A percentile compares a stretch with the other conserved stretches of the same genome.
phyloP scores from a whole-genome alignment of 1,140 invertebrate genomes.

The Galleria mellonella region DNA sequence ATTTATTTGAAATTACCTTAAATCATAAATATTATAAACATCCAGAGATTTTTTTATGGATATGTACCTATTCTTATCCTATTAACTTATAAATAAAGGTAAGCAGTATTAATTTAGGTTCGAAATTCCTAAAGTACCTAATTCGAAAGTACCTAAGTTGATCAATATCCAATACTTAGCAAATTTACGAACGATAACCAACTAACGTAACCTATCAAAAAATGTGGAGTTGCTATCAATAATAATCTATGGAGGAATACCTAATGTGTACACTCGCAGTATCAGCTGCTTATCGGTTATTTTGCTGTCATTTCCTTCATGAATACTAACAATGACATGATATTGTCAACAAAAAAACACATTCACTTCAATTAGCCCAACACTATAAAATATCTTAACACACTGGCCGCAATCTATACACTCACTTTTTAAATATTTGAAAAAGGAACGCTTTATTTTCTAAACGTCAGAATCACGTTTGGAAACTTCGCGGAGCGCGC shows the following conservation, averaged over 20 bases:
- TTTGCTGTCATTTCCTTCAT: conserved; percentile 31
- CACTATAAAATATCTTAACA: conserved; percentile 10
- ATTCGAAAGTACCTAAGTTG: too few species aligned
- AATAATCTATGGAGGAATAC: conserved; percentile 6
- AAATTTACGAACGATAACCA: too few species aligned
- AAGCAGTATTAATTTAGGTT: too few species aligned
- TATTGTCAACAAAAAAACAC: conserved; percentile 18
- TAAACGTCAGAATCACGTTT: conserved; percentile 14
- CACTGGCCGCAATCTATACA: conserved; percentile 15
- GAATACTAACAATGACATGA: conserved; percentile 21
- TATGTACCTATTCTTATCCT: too few species aligned
- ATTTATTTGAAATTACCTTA: too few species aligned
- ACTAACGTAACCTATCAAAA: too few species aligned
- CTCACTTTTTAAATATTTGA: conserved; percentile 13
- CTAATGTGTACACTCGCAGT: conserved; percentile 8
- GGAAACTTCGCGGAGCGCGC: conserved; percentile 21
- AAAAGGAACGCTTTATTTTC: conserved; percentile 15
- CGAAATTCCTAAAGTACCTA: too few species aligned
- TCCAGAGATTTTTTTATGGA: too few species aligned
- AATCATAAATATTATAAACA: too few species aligned
- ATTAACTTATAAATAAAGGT: too few species aligned
- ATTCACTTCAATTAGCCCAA: conserved; percentile 19
- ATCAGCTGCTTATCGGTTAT: conserved; percentile 33
- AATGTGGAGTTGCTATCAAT: conserved; percentile 8
- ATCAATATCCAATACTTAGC: too few species aligned